phyloP scores from a whole-genome alignment of 92 coral and sea anemone species.

The Ricordea florida region DNA sequence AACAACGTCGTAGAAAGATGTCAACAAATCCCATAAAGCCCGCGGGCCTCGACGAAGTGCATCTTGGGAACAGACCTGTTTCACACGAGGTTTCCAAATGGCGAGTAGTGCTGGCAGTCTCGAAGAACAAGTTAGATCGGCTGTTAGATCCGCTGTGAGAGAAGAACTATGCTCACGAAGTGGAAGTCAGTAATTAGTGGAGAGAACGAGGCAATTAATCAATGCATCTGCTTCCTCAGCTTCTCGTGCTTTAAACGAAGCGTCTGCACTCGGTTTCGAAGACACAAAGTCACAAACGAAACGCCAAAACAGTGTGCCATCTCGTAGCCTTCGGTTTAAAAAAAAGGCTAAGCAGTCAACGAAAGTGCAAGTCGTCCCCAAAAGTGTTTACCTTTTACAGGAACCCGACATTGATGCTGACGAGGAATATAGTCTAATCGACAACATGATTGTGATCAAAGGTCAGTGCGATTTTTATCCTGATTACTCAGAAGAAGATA shows the following conservation, averaged over 20 bases:
- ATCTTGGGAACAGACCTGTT: background rate
- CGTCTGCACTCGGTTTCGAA: background rate
- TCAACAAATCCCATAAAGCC: too few species aligned
- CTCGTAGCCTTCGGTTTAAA: background rate
- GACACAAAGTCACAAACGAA: background rate
- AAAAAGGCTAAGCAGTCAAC: background rate
- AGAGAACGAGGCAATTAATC: background rate
- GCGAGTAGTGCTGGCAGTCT: background rate
- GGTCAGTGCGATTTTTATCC: too few species aligned
- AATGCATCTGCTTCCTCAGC: background rate
- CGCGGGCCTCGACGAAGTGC: too few species aligned
- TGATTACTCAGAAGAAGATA: too few species aligned
- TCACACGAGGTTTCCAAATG: background rate
- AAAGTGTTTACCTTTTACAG: constrained; percentile 1
- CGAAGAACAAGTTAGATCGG: constrained; percentile 2
- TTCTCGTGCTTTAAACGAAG: background rate
- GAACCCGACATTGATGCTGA: background rate
- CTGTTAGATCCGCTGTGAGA: background rate
- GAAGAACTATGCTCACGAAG: background rate
- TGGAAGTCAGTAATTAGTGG: too few species aligned
- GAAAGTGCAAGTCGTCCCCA: constrained; percentile 6
- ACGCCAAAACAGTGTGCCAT: background rate
- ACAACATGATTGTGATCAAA: too few species aligned
- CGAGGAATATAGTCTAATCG: too few species aligned
- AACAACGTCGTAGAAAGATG: too few species aligned